Evolutionary conservation across 2,888 invertebrate genomes (phyloP).

Genomic region (Phytoseiulus persimilis): DNA sequence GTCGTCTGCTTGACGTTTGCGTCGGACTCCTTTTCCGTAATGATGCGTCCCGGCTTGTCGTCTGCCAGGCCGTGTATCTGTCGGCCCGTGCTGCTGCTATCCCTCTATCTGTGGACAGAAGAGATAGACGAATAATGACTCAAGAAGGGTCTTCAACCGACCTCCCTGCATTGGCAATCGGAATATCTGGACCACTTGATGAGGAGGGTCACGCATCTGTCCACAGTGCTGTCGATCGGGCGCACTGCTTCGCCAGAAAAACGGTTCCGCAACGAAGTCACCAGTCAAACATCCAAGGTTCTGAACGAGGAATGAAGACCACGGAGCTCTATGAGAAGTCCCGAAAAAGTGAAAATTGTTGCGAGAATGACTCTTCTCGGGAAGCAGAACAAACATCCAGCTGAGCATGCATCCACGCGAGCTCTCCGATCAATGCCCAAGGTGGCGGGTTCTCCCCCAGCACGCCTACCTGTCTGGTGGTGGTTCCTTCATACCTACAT

Average conservation of each 20-base stretch:
- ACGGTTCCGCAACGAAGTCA: neutral
- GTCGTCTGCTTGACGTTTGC: neutral
- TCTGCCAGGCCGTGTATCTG: neutral
- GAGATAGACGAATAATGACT: neutral
- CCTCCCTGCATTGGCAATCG: neutral
- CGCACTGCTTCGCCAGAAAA: neutral
- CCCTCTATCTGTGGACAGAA: neutral
- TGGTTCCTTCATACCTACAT: too few species aligned
- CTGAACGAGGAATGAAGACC: neutral
- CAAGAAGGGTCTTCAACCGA: neutral
- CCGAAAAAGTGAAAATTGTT: too few species aligned
- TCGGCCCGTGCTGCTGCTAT: neutral
- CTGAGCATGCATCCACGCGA: neutral
- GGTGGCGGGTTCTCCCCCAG: too few species aligned
- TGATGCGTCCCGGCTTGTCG: neutral
- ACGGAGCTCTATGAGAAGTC: too few species aligned
- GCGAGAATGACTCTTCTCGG: too few species aligned
- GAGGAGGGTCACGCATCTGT: slow-evolving; percentile 5
- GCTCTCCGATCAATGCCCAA: neutral
- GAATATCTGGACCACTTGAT: neutral
- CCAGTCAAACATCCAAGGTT: neutral
- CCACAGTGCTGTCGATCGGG: neutral
- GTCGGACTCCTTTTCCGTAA: neutral
- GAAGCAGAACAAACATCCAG: too few species aligned
- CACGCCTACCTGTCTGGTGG: too few species aligned